phyloP scores from a whole-genome alignment of 2,113 vertebrate genomes.

The Cichladusa arquata region DNA sequence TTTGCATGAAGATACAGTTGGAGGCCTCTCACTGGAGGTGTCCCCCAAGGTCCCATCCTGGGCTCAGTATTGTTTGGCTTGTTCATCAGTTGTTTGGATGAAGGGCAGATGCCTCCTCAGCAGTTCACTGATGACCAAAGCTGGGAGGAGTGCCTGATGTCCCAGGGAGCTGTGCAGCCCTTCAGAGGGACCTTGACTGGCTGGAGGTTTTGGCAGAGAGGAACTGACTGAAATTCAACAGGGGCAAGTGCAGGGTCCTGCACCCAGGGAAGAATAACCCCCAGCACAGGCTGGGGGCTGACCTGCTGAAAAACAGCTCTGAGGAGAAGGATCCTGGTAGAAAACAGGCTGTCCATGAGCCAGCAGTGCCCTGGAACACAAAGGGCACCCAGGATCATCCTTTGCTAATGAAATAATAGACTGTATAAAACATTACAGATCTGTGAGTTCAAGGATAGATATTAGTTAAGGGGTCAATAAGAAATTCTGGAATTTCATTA shows the following conservation, averaged over 20 bases:
- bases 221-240: background rate
- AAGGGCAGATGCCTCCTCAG: background rate
- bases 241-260: background rate
- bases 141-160: fast-evolving
- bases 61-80: background rate
- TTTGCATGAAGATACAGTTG: background rate
- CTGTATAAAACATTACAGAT: background rate
- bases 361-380: background rate
- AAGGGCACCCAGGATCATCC: too few species aligned
- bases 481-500: background rate
- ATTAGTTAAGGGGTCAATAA: background rate
- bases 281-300: background rate
- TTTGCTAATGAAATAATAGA: background rate
- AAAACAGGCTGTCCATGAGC: background rate
- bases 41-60: background rate
- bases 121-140: background rate
- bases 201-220: background rate
- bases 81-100: background rate
- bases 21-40: background rate
- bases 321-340: background rate
- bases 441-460: background rate
- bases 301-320: background rate
- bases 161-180: background rate
- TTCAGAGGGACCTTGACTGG: background rate
- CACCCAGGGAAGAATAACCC: background rate